Conservation (phyloP, 2,888 invertebrate genomes). For the Nemotelus nigrinus region DNA sequence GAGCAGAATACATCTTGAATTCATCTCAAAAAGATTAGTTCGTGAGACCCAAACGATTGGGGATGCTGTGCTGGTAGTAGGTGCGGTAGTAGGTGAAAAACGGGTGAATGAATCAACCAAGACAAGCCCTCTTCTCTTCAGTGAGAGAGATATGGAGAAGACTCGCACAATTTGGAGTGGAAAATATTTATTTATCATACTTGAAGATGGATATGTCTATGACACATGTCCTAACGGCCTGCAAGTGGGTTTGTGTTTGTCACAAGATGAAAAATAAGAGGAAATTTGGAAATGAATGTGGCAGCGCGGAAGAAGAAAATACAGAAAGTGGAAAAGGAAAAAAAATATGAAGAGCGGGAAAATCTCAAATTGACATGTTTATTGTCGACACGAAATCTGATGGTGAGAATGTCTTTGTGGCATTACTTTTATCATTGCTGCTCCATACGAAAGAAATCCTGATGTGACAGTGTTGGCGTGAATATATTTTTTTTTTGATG, state of each 20-base stretch:
- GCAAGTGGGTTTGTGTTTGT: conserved; percentile 42
- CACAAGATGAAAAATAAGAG: conserved; percentile 29
- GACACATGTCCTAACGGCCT: conserved; percentile 43
- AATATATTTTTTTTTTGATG: not conserved
- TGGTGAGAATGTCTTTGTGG: conserved; percentile 34
- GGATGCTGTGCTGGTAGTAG: not conserved
- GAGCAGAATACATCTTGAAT: conserved; percentile 5
- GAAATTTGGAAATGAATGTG: conserved; percentile 27
- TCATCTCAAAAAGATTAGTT: conserved; percentile 20
- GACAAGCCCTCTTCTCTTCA: too few species aligned
- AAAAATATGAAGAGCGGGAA: conserved; percentile 1
- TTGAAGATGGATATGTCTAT: conserved; percentile 39
- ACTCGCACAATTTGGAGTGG: conserved; percentile 19
- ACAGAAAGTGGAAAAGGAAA: not conserved
- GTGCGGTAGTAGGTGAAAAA: not conserved
- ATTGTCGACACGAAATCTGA: conserved; percentile 46
- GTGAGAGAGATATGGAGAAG: too few species aligned
- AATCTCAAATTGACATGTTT: conserved; percentile 47
- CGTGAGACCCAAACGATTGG: not conserved
- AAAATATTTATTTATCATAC: conserved; percentile 46
- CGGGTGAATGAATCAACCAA: too few species aligned
- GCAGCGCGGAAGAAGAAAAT: not conserved
- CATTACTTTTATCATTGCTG: conserved; percentile 5
- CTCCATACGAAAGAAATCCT: not conserved
- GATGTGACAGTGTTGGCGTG: conserved; percentile 2